Evolutionary conservation across 1,140 invertebrate genomes (phyloP).

Genomic region (Microplitis mediator): DNA sequence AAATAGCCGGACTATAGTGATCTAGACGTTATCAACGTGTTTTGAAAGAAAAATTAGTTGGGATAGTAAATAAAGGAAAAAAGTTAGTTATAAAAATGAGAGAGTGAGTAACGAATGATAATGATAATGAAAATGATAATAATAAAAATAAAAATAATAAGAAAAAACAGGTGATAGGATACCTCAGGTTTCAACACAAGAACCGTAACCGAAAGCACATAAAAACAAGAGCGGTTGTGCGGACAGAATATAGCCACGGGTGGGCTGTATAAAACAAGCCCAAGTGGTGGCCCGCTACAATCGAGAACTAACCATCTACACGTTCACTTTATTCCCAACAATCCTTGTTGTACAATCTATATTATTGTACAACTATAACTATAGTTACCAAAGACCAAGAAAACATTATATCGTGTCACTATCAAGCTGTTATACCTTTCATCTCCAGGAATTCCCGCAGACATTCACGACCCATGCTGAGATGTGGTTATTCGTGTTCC

Average conservation of each 20-base stretch:
- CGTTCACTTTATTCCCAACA: constrained; percentile 2
- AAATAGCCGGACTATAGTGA: neutral
- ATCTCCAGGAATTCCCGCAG: constrained; percentile 22
- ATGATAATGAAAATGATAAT: too few relatives aligned
- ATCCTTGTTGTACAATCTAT: neutral
- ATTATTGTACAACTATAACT: neutral
- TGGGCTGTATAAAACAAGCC: neutral
- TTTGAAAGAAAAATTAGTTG: too few relatives aligned
- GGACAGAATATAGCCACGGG: neutral
- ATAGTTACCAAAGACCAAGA: neutral
- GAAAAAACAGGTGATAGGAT: neutral
- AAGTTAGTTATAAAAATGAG: too few relatives aligned
- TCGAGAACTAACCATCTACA: constrained; percentile 1
- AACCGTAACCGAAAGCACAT: neutral
- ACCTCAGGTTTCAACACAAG: neutral
- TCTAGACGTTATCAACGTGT: neutral
- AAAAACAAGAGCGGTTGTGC: neutral
- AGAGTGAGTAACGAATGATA: too few relatives aligned
- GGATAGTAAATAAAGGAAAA: too few relatives aligned
- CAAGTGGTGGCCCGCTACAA: neutral
- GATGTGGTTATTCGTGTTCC: neutral
- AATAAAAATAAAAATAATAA: too few relatives aligned
- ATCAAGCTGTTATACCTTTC: constrained; percentile 24
- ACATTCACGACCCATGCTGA: neutral
- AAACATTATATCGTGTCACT: constrained; percentile 11